Conservation (phyloP, 2,888 invertebrate species). For the Drosophila mimica region DNA sequence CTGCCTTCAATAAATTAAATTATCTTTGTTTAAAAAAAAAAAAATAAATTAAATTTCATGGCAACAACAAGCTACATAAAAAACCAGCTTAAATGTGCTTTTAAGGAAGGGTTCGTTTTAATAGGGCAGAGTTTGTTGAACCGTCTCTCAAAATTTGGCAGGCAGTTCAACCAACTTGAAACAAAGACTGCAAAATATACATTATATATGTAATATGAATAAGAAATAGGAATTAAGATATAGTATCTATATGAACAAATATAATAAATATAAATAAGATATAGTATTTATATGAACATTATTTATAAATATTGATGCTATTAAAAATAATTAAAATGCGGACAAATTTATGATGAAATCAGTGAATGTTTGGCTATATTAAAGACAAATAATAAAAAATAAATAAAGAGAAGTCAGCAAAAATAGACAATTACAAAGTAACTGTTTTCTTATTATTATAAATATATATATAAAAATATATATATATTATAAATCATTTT, state of each 20-base stretch:
- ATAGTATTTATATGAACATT: too few relatives aligned
- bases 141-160: neutral
- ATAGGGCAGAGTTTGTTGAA: neutral
- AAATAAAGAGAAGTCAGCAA: neutral
- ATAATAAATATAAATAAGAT: too few relatives aligned
- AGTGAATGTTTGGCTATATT: too few relatives aligned
- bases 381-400: too few relatives aligned
- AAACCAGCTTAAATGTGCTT: neutral
- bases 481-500: neutral
- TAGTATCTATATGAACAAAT: neutral
- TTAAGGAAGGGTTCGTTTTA: neutral
- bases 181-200: neutral
- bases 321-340: too few relatives aligned
- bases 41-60: neutral
- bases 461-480: neutral
- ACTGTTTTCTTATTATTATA: neutral
- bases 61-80: neutral
- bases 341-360: too few relatives aligned
- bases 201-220: too few relatives aligned
- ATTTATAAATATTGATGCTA: too few relatives aligned
- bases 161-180: too few relatives aligned
- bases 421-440: neutral
- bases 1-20: neutral
- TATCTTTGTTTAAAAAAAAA: neutral
- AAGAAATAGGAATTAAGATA: neutral